Conservation (phyloP, 2,113 vertebrate species). For the Charadrius vociferus region DNA sequence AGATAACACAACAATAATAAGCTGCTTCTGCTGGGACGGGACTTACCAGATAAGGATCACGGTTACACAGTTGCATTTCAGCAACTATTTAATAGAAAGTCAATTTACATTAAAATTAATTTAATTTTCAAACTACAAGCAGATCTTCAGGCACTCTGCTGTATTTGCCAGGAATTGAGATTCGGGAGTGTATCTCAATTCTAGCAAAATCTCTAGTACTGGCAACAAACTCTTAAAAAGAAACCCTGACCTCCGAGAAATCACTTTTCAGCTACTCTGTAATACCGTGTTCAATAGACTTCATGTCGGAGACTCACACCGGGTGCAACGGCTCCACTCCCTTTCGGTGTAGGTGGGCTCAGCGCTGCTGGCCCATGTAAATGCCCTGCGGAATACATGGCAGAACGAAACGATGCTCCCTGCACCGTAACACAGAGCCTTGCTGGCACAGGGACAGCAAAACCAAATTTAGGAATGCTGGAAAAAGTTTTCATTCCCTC, state of each 20-base stretch:
- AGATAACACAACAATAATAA: too few relatives aligned
- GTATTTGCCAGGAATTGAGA: not conserved
- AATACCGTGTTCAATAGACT: not conserved
- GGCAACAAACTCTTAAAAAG: not conserved
- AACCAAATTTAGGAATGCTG: not conserved
- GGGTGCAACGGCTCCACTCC: not conserved
- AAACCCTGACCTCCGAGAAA: not conserved
- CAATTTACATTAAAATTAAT: not conserved
- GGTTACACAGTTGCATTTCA: not conserved
- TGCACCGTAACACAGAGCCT: not conserved
- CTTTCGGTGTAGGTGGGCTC: not conserved
- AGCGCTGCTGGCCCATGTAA: not conserved
- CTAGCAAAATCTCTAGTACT: not conserved
- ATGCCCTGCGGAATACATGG: not conserved
- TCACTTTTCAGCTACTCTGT: not conserved
- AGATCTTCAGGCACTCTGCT: not conserved
- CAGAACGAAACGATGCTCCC: not conserved
- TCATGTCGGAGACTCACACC: fast-evolving
- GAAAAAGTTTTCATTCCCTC: not conserved
- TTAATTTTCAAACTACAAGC: not conserved
- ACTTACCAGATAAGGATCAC: fast-evolving
- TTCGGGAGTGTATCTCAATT: not conserved
- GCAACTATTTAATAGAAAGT: not conserved
- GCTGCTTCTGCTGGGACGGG: not conserved
- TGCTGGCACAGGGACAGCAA: not conserved